Evolutionary conservation across 2,888 invertebrate genomes (phyloP).

Genomic region (Aleiodes testaceus): DNA sequence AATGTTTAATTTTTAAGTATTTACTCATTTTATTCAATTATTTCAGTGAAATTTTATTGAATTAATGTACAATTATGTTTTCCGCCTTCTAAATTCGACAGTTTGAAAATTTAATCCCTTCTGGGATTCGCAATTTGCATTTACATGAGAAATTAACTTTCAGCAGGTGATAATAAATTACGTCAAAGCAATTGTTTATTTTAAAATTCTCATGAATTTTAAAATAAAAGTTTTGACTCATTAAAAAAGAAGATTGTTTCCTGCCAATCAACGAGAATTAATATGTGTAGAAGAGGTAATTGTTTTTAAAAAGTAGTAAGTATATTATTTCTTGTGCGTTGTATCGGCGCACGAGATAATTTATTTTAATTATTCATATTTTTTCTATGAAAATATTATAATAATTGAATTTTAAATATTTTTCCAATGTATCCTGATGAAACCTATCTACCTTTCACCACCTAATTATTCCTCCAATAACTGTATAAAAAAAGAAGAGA

Average conservation of each 20-base stretch:
- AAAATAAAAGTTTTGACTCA: slow-evolving; percentile 6
- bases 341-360: slow-evolving; percentile 75
- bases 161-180: not conserved
- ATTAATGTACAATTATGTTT: slow-evolving; percentile 32
- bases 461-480: slow-evolving; percentile 28
- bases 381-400: slow-evolving; percentile 33
- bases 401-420: not conserved
- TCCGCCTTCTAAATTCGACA: not conserved
- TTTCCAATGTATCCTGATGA: not conserved
- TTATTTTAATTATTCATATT: slow-evolving; percentile 43
- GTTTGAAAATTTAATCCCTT: not conserved
- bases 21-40: slow-evolving; percentile 13
- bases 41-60: slow-evolving; percentile 10
- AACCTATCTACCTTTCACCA: not conserved
- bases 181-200: not conserved
- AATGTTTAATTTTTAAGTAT: slow-evolving; percentile 26
- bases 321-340: slow-evolving; percentile 74
- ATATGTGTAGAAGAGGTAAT: slow-evolving; percentile 44
- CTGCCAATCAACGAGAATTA: slow-evolving; percentile 41
- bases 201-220: slow-evolving; percentile 24
- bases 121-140: not conserved
- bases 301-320: slow-evolving; percentile 69
- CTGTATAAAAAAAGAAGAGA: not conserved
- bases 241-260: slow-evolving; percentile 37
- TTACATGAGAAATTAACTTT: not conserved